Conservation (phyloP, 2,888 invertebrate genomes). For the Drosophila mayaguana region DNA sequence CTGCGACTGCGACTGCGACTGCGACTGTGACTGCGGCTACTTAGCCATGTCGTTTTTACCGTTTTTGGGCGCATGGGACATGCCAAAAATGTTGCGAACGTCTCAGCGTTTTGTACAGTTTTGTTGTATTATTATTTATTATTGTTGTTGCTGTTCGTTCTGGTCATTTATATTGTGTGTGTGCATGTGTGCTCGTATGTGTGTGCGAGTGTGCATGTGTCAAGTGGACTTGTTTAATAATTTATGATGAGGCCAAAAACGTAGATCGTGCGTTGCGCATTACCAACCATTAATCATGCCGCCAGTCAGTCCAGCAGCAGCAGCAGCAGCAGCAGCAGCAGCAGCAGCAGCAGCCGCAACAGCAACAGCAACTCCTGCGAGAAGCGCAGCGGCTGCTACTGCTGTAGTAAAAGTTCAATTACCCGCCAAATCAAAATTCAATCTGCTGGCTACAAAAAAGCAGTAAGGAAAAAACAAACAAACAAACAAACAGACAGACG, state of each 20-base stretch:
- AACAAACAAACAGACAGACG: slow-evolving; percentile 44
- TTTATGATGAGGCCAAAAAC: slow-evolving; percentile 80
- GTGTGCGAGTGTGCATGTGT: slow-evolving; percentile 65
- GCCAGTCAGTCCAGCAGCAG: slow-evolving; percentile 39
- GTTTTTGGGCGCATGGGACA: slow-evolving; percentile 74
- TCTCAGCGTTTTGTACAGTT: slow-evolving; percentile 74
- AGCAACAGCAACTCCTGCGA: slow-evolving; percentile 7
- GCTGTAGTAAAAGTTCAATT: slow-evolving; percentile 81
- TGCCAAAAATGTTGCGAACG: slow-evolving; percentile 70
- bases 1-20: background rate
- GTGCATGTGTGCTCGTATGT: slow-evolving; percentile 37
- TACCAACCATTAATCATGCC: slow-evolving; percentile 79
- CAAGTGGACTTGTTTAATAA: slow-evolving; percentile 79
- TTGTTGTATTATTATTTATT: slow-evolving; percentile 43
- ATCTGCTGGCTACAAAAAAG: slow-evolving; percentile 69
- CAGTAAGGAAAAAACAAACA: slow-evolving; percentile 27
- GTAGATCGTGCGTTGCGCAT: slow-evolving; percentile 80
- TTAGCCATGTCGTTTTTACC: slow-evolving; percentile 75
- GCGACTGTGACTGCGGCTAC: slow-evolving; percentile 31
- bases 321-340: slow-evolving; percentile 18
- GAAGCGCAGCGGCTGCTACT: slow-evolving; percentile 34
- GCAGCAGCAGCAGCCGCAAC: slow-evolving; percentile 10
- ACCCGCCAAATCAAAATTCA: slow-evolving; percentile 83
- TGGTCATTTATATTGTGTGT: slow-evolving; percentile 75
- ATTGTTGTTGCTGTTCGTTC: slow-evolving; percentile 52